These are phyloP conservation scores for Anolis sagrei DNA, from an alignment of 2,113 vertebrate genomes.

Conservation along the genomic window DNA sequence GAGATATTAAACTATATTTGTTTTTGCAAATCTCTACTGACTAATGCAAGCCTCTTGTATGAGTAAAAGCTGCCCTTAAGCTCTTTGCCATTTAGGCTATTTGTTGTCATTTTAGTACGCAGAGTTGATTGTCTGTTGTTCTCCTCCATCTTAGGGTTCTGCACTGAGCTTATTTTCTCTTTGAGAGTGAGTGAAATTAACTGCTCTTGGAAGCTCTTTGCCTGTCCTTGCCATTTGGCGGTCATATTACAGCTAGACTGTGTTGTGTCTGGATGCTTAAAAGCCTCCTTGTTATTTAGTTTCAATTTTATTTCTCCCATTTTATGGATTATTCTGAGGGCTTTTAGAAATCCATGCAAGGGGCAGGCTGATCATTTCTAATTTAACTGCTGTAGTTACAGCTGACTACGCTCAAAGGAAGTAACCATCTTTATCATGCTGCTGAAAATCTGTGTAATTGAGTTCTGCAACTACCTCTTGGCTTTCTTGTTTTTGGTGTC, in stretches of 20 bases:
- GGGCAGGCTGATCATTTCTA: constrained; percentile 22
- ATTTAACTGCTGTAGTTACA: constrained; percentile 23
- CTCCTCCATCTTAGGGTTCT: not conserved
- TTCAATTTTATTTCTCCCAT: not conserved
- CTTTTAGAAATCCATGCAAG: not conserved
- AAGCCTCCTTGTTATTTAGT: constrained; percentile 7
- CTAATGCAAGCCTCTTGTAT: not conserved
- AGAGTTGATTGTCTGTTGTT: not conserved
- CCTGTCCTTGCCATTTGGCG: not conserved
- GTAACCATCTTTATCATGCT: constrained; percentile 21
- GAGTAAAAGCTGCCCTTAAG: not conserved
- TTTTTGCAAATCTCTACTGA: not conserved
- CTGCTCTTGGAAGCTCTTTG: not conserved
- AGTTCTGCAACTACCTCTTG: constrained; percentile 2
- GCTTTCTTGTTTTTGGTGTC: constrained; percentile 12
- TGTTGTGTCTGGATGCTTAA: not conserved
- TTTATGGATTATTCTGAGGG: constrained; percentile 23
- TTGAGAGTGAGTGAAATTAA: not conserved
- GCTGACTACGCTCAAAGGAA: not conserved
- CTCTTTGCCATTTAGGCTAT: not conserved
- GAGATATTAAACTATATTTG: not conserved
- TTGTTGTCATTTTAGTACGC: not conserved
- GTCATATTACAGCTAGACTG: not conserved
- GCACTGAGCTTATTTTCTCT: not conserved
- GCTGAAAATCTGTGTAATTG: constrained; percentile 30